Base-by-base conservation (phyloP, 2,888 invertebrate genomes). In the Epirrhoe alternata region DNA sequence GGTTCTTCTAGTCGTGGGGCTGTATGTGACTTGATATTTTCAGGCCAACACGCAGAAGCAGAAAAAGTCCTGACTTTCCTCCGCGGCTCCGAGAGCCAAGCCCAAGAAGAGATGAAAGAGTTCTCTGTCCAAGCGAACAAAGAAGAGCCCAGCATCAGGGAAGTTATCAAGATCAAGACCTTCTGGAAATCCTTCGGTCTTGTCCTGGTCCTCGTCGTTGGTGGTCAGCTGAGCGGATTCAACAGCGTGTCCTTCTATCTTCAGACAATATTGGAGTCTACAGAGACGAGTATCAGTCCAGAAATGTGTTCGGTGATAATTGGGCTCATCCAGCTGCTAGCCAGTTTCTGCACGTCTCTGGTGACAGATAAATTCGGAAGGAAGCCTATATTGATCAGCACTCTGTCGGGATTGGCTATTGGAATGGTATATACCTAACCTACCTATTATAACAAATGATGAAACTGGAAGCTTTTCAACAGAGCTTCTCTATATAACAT, bases 181-280 rank as follows among this genome's bases (percentile, higher is more conserved):
- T 83, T 85, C 24, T 33, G 77, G 42, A 84, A 83, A 64, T 78
- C 82, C 0, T 64, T 86, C 0, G 55, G 58, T 0, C 72, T 83
- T 0, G 78, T 78, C 0, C 2, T 71, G 30, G 56, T 69, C 1
- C 12, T 74, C 8, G 24, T 60, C 0, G 47, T 5, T 17, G 67
- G 67, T 12, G 35, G 70, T 0, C 86, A 87, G 16, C 56, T 86
- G 0, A 72, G 77, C 0, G 88, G 89, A 0, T 88, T 79, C 47
- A 88, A 87, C 49, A 83, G 82, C 0, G 81, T 90, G 0, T 70
- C 81, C 0, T 86, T 83, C 69, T 90, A 89, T 59, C 70, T 89
- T 1, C 89, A 89, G 74, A 85, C 87, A 0, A 79, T 90, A 33
- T 69, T 90, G 61, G 83, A 83, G 45, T 85, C 85, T 0, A 85